Percentiles rank a stretch among this genome's conserved stretches.
Conservation (phyloP, 2,113 vertebrate genomes). For the Pelusios castaneus region DNA sequence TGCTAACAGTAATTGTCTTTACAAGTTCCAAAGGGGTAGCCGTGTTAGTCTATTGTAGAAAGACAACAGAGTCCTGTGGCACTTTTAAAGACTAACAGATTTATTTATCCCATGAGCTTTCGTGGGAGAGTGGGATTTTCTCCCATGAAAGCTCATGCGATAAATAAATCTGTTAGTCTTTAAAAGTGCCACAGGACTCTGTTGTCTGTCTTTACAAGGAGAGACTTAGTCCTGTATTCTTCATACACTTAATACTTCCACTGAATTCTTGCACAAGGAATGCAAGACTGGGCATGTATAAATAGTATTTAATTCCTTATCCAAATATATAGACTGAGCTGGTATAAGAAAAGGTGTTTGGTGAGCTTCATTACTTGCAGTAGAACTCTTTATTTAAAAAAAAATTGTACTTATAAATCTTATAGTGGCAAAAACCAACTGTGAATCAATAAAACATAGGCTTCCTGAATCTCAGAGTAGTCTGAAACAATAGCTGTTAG, state of each 20-base stretch:
- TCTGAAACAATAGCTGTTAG: background rate
- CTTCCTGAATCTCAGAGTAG: background rate
- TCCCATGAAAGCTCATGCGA: too few species aligned
- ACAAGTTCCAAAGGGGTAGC: too few species aligned
- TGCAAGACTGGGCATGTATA: background rate
- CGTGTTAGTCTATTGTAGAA: too few species aligned
- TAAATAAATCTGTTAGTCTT: too few species aligned
- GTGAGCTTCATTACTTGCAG: background rate
- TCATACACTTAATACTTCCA: background rate
- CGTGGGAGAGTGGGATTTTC: too few species aligned
- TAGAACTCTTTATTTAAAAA: background rate
- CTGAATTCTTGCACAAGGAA: background rate
- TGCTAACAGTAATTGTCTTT: conserved; percentile 29
- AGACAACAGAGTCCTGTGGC: too few species aligned
- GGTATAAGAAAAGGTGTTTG: background rate
- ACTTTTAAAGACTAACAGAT: too few species aligned
- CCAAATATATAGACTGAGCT: background rate
- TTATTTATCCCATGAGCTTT: too few species aligned
- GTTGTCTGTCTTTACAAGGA: too few species aligned
- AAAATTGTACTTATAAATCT: background rate
- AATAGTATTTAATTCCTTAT: background rate
- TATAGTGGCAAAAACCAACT: background rate
- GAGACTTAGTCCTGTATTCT: background rate
- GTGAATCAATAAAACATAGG: background rate
- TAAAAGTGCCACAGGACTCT: too few species aligned